Base-by-base conservation (phyloP, 2,888 invertebrate species). In the Scaptomyza polygonia region DNA sequence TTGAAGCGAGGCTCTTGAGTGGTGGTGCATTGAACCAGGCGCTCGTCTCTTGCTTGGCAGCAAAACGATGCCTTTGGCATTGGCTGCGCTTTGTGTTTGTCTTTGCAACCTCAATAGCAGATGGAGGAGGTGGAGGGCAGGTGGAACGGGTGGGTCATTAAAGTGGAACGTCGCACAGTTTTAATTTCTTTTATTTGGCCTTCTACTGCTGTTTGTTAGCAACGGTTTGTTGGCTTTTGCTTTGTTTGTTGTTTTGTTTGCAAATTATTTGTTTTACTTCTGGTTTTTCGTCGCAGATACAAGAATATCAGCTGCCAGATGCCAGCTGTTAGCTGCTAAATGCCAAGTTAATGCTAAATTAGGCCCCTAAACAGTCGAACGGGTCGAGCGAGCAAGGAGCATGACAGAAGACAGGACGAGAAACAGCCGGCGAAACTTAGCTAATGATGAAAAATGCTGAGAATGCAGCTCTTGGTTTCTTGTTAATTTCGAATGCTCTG, bases 341-440 rank as follows among this genome's bases (percentile, higher is more conserved):
- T 64, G 82, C 88, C 87, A 77, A 85, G 72, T 87, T 87, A 79
- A 79, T 87, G 87, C 79, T 72, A 77, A 85, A 85, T 67, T 77
- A 79, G 77, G 59, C 44, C 53, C 63, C 47, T 64, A 57, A 43
- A 44, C 16, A 58, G 59, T 29, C 39, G 40, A 68, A 45, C 14
- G 9, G 21, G 11, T 43, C 14, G 9, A 16, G 11, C 6, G 34
- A 5, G 12, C 18, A 34, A 9, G 27, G 11, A 18, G 5, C 4
- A 6, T 11, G n/a, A 8, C 11, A 9, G 14, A 9, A 11, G 9
- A 25, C 5, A 25, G n/a, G n/a, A 7, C 34, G 11, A 14, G 25
- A 29, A n/a, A 58, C 45, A 45, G 53, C 52, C 48, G 16, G 49
- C 52, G 16, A 80, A 83, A 84, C 80, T 3, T 69, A 88, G 81